phyloP scores from a whole-genome alignment of 2,888 invertebrate genomes.

The Dryomyza anilis region DNA sequence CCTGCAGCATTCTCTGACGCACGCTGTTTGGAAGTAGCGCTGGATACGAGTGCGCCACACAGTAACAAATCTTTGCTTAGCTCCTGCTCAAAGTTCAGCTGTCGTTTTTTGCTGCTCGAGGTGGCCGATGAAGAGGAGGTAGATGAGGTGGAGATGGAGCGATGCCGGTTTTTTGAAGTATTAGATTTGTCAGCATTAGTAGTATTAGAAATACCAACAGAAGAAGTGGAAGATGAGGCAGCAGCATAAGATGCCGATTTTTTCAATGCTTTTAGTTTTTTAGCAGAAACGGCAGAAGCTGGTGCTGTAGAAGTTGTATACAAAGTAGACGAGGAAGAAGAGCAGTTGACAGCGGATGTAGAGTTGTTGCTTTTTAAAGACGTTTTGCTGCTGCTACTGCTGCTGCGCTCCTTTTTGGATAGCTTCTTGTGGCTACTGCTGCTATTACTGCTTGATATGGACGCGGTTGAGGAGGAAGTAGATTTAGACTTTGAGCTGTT shows the following conservation, averaged over 20 bases:
- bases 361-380: conserved; percentile 33
- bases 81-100: conserved; percentile 63
- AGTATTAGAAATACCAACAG: conserved; percentile 15
- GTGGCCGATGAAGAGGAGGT: conserved; percentile 28
- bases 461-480: conserved; percentile 26
- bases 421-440: conserved; percentile 28
- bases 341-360: neutral
- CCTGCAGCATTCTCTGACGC: conserved; percentile 19
- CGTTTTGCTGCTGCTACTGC: conserved; percentile 23
- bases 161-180: conserved; percentile 57
- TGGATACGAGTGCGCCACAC: too few species aligned
- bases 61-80: conserved; percentile 40
- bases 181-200: conserved; percentile 40
- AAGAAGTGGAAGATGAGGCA: neutral
- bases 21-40: conserved; percentile 33
- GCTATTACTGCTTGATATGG: neutral
- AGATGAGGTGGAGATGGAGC: conserved; percentile 38
- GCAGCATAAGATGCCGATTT: conserved; percentile 31
- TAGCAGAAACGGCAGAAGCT: conserved; percentile 25
- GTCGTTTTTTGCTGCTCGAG: conserved; percentile 48
- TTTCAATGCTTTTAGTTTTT: conserved; percentile 33
- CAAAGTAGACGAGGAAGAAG: conserved; percentile 14
- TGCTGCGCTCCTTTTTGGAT: conserved; percentile 34
- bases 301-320: conserved; percentile 4
- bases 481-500: conserved; percentile 24